phyloP scores from a whole-genome alignment of 2,113 vertebrate genomes.

The Rafetus swinhoei region DNA sequence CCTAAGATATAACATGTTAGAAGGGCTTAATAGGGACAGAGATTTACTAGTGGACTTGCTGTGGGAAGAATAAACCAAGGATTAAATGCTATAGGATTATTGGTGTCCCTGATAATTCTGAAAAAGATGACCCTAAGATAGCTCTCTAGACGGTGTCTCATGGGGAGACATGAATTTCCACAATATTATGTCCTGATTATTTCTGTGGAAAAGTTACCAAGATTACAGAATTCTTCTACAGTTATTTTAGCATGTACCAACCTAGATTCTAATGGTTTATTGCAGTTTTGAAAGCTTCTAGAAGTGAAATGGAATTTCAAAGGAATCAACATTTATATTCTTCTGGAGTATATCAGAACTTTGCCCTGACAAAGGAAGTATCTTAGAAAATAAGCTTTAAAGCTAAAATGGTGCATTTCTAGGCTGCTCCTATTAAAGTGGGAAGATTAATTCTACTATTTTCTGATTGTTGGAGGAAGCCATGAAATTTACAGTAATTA shows the following conservation, averaged over 20 bases:
- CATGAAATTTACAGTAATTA: neutral
- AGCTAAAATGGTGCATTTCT: accelerated
- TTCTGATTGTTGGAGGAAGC: neutral
- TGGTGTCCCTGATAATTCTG: neutral
- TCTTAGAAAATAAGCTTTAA: neutral
- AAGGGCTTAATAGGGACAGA: neutral
- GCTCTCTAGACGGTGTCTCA: neutral
- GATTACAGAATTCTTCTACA: neutral
- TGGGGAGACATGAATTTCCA: neutral
- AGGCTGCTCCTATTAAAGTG: neutral
- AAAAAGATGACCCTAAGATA: neutral
- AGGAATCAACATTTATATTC: neutral
- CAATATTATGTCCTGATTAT: neutral
- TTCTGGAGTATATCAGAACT: neutral
- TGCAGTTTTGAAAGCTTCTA: neutral
- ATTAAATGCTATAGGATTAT: neutral
- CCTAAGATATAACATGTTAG: neutral
- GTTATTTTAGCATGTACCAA: neutral
- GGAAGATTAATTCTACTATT: neutral
- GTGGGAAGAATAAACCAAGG: neutral
- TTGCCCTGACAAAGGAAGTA: neutral
- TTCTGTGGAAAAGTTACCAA: neutral
- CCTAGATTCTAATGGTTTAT: accelerated
- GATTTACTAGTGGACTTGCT: slow-evolving; percentile 12
- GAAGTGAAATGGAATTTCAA: neutral